Conservation (phyloP, 2,113 vertebrate genomes). For the Romanogobio albipinnatus region DNA sequence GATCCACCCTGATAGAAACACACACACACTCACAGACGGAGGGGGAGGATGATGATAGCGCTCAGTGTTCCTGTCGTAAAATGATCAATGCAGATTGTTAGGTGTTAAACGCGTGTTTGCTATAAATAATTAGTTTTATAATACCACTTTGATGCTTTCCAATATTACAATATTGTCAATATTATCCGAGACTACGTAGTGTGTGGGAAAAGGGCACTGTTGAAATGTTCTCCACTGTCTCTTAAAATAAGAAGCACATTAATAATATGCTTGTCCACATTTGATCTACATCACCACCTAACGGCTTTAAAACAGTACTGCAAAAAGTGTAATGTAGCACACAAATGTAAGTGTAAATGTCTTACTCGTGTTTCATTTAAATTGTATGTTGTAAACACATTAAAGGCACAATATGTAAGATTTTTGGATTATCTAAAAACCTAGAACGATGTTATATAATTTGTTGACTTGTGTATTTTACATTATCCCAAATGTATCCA, state of each 20-base stretch:
- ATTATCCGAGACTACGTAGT: not conserved
- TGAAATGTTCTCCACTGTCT: not conserved
- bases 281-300: constrained; percentile 33
- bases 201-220: not conserved
- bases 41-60: not conserved
- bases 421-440: too few relatives aligned
- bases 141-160: not conserved
- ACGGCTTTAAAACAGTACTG: constrained; percentile 13
- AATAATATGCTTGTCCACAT: not conserved
- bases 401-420: too few relatives aligned
- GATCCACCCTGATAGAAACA: constrained; percentile 48
- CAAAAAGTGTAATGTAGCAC: not conserved
- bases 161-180: not conserved
- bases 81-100: not conserved
- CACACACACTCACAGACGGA: not conserved
- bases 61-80: not conserved
- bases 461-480: too few relatives aligned
- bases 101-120: not conserved
- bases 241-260: not conserved
- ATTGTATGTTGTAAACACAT: not conserved
- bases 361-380: not conserved
- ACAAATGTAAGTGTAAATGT: not conserved
- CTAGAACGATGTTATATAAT: too few relatives aligned
- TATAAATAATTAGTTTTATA: not conserved
- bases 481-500: too few relatives aligned